Base-by-base conservation (phyloP, 2,888 invertebrate species). In the Carpatolechia fugitivella region DNA sequence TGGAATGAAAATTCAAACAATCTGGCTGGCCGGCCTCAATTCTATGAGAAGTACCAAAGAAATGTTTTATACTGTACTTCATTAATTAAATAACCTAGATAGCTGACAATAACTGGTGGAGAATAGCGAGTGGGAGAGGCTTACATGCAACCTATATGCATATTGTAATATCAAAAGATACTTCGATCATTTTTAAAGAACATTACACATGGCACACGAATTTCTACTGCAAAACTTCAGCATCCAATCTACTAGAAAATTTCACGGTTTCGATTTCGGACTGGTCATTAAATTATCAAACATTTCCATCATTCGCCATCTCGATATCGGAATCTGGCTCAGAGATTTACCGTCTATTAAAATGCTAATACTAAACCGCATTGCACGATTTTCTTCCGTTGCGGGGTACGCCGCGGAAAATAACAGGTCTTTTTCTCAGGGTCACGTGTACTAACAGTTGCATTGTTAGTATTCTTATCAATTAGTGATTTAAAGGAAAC, bases 351-450 rank as follows among this genome's bases (percentile, higher is more conserved):
- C 13, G 44, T 29, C 44, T 29, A 44, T 44, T 29, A 44, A 44
- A 44, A 44, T 44, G 44, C 44, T 44, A 44, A 44, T 44, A 44
- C 44, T 20, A 44, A 29, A 29, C 29, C 29, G 29, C 24, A n/a
- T 44, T 20, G 20, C 29, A 44, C 3, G 44, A 44, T 47, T 47
- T 47, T 47, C 47, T 31, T 47, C 13, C 10, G 10, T 35, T 35
- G n/a, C 31, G 31, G 16, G 18, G 31, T 16, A 47, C 47, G 7
- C 10, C 11, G 30, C 10, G 31, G 18, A 14, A 47, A 31, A 31
- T 47, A 47, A 8, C 47, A 47, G 18, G 13, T 20, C 49, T 49
- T 7, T 38, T 50, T 50, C 50, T 50, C 50, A 50, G 38, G 50
- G 50, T 50, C 50, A 29, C 50, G 14, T 20, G 16, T 50, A 49